A percentile compares a stretch with the other conserved stretches of the same genome.
Conservation (phyloP, 2,113 vertebrate species). For the Nyctibius bracteatus region DNA sequence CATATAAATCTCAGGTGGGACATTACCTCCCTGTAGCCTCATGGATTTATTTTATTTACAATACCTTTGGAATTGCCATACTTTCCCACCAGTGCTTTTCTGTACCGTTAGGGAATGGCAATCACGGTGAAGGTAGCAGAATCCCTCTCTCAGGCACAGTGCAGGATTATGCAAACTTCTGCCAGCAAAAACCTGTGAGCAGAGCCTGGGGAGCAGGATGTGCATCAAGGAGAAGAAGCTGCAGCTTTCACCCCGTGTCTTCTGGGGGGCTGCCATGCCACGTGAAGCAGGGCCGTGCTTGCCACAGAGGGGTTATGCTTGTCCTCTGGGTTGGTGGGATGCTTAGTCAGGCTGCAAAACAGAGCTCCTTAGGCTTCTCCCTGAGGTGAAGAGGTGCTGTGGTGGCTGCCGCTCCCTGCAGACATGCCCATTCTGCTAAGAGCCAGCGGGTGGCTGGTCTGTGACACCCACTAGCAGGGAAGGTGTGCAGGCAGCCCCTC, state of each 20-base stretch:
- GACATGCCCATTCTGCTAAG: background rate
- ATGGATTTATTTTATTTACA: slow-evolving; percentile 24
- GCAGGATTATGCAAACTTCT: background rate
- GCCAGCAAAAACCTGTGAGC: background rate
- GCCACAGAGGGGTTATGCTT: background rate
- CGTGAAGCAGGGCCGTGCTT: background rate
- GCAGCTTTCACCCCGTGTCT: background rate
- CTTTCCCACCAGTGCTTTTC: background rate
- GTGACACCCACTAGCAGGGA: background rate
- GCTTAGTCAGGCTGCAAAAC: background rate
- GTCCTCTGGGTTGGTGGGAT: background rate
- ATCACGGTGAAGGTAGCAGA: background rate
- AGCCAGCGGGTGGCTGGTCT: background rate
- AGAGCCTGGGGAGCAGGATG: background rate
- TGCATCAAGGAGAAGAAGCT: background rate
- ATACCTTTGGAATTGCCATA: background rate
- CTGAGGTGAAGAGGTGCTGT: background rate
- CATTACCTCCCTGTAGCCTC: background rate
- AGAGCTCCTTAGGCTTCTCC: background rate
- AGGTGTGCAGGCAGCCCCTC: background rate
- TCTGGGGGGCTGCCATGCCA: background rate
- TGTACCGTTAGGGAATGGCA: background rate
- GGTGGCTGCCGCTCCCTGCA: background rate
- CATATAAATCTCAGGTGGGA: slow-evolving; percentile 24
- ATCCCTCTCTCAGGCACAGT: background rate